These are phyloP conservation scores for Polymixis flavicincta DNA, from an alignment of 2,888 invertebrate species.

Conservation along the genomic window DNA sequence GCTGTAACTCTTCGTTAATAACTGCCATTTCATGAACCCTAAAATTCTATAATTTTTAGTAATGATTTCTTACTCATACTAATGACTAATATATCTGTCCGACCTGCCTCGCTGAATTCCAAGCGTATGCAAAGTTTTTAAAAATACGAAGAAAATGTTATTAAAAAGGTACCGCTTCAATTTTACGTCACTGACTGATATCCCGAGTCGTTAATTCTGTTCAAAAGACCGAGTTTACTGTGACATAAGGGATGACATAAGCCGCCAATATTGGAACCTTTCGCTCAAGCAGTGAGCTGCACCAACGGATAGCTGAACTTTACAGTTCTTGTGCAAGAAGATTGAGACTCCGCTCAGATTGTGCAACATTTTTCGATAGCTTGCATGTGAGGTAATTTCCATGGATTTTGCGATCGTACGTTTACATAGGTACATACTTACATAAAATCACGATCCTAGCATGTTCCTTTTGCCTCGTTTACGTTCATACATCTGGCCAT, in stretches of 20 bases:
- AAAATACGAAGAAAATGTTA: neutral
- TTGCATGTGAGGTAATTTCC: neutral
- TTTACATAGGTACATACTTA: too few species aligned
- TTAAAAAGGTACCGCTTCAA: neutral
- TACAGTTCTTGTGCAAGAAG: neutral
- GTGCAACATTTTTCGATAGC: too few species aligned
- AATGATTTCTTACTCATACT: neutral
- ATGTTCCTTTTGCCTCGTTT: too few species aligned
- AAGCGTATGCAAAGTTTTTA: slow-evolving; percentile 7
- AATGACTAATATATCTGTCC: neutral
- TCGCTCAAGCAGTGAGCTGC: slow-evolving; percentile 11
- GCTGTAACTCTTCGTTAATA: neutral
- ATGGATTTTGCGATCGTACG: neutral
- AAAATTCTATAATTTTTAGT: neutral
- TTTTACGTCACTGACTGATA: slow-evolving; percentile 11
- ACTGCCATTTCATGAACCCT: neutral
- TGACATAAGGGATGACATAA: neutral
- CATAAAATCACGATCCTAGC: too few species aligned
- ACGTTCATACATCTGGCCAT: too few species aligned
- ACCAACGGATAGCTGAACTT: neutral
- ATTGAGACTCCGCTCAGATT: neutral
- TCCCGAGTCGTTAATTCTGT: slow-evolving; percentile 22
- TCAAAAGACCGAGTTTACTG: neutral
- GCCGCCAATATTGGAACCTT: slow-evolving; percentile 12
- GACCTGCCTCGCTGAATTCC: neutral